A percentile compares a stretch with the other conserved stretches of the same genome.
phyloP scores from a whole-genome alignment of 2,113 vertebrate genomes.

The Steatornis caripensis region DNA sequence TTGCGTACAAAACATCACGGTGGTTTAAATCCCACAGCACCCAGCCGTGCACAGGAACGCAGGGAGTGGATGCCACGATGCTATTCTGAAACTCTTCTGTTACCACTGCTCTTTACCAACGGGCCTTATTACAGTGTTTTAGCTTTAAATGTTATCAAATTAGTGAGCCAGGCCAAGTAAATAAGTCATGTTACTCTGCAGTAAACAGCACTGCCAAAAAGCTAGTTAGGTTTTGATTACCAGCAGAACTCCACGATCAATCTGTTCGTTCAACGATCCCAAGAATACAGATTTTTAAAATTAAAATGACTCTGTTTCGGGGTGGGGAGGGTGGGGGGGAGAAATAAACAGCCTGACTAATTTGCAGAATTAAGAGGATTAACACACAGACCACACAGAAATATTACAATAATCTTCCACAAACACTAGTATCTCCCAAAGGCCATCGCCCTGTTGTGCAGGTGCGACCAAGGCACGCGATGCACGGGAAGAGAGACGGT shows the following conservation, averaged over 20 bases:
- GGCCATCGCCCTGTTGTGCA: conserved; percentile 7
- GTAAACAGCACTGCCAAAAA: conserved; percentile 61
- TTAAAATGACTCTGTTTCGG: conserved; percentile 47
- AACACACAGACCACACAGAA: conserved; percentile 61
- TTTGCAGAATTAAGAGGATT: conserved; percentile 72
- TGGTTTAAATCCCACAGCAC: neutral
- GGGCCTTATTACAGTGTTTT: conserved; percentile 13
- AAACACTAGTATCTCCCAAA: conserved; percentile 42
- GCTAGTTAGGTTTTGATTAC: conserved; percentile 65
- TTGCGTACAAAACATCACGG: neutral
- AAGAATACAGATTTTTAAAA: conserved; percentile 58
- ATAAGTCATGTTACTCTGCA: conserved; percentile 48
- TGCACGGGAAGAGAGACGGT: neutral
- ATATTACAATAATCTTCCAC: conserved; percentile 52
- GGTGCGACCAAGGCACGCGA: neutral
- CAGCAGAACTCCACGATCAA: conserved; percentile 57
- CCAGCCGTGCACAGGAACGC: neutral
- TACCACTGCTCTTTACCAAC: neutral
- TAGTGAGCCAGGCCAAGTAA: conserved; percentile 53
- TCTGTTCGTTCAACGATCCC: conserved; percentile 58
- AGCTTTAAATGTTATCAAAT: conserved; percentile 53
- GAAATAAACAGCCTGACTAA: conserved; percentile 46
- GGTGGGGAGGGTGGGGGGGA: neutral
- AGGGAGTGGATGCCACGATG: neutral
- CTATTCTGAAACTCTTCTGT: neutral